Evolutionary conservation across 2,797 vertebrate genomes (phyloP).

Genomic region (Delichon dasypus): DNA sequence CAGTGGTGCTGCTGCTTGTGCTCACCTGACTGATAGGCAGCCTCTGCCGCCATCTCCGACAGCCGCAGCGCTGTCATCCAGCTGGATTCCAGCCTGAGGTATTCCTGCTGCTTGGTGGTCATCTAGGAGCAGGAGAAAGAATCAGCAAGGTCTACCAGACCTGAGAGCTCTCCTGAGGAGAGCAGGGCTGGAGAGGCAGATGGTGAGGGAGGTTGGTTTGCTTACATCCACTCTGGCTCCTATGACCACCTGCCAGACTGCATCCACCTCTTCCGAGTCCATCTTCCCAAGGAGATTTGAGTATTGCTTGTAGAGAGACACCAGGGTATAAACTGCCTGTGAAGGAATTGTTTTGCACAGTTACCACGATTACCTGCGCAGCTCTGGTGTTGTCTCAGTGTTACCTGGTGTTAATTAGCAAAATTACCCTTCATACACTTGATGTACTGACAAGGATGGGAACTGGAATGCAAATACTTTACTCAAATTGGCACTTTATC

Average conservation of each 20-base stretch:
- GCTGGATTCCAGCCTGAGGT: slow-evolving; percentile 82
- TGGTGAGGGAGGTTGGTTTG: not conserved
- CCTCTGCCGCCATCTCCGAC: slow-evolving; percentile 91
- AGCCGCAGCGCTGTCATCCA: slow-evolving; percentile 87
- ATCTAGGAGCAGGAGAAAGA: slow-evolving; percentile 75
- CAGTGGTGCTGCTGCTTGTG: not conserved
- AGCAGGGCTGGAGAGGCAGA: not conserved
- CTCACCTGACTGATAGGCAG: slow-evolving; percentile 88
- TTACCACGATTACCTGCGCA: not conserved
- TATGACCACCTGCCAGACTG: slow-evolving; percentile 95
- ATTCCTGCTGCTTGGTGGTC: slow-evolving; percentile 82
- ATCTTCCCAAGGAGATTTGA: slow-evolving; percentile 85
- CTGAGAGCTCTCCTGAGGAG: not conserved
- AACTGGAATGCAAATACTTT: not conserved
- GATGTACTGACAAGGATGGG: not conserved
- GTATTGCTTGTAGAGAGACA: slow-evolving; percentile 88
- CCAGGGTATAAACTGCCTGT: slow-evolving; percentile 91
- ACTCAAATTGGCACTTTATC: not conserved
- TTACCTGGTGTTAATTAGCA: not conserved
- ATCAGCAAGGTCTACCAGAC: not conserved
- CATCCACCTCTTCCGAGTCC: slow-evolving; percentile 85
- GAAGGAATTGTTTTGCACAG: not conserved
- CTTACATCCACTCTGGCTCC: slow-evolving; percentile 90
- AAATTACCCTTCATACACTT: not conserved
- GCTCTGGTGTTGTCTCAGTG: not conserved